Evolutionary conservation across 2,888 invertebrate genomes (phyloP).

Genomic region (Itoplectis maculator): DNA sequence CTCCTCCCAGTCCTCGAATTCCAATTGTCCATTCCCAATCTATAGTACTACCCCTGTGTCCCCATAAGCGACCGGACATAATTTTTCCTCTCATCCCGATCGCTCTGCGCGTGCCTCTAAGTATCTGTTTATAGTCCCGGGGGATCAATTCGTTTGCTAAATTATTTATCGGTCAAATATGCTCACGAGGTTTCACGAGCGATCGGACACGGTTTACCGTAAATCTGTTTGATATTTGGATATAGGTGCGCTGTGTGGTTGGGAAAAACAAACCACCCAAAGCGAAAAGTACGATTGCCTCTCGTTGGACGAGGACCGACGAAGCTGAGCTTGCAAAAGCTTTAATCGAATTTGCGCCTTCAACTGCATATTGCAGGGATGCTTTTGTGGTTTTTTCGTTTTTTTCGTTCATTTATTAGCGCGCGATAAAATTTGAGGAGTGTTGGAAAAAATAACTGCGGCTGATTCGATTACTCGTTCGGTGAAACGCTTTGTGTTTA

Average conservation of each 20-base stretch:
- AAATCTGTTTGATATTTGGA: conserved; percentile 79
- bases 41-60: conserved; percentile 16
- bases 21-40: conserved; percentile 73
- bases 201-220: conserved; percentile 77
- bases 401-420: background rate
- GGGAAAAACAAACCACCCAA: conserved; percentile 81
- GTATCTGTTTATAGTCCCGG: conserved; percentile 84
- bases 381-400: conserved; percentile 21
- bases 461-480: background rate
- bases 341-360: conserved; percentile 55
- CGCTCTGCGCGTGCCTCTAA: conserved; percentile 83
- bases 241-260: conserved; percentile 72
- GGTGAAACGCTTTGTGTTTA: conserved; percentile 10
- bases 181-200: conserved; percentile 77
- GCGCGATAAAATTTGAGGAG: conserved; percentile 27
- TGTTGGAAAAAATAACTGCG: background rate
- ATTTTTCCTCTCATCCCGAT: conserved; percentile 15
- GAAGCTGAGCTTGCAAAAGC: conserved; percentile 46
- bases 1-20: conserved; percentile 63
- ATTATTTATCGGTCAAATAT: conserved; percentile 84
- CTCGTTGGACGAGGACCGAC: background rate
- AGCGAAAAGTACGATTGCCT: conserved; percentile 39
- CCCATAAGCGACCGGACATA: conserved; percentile 31
- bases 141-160: conserved; percentile 85
- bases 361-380: background rate